These are phyloP conservation scores for Charina bottae DNA, from an alignment of 2,113 vertebrate species.

Conservation along the genomic window DNA sequence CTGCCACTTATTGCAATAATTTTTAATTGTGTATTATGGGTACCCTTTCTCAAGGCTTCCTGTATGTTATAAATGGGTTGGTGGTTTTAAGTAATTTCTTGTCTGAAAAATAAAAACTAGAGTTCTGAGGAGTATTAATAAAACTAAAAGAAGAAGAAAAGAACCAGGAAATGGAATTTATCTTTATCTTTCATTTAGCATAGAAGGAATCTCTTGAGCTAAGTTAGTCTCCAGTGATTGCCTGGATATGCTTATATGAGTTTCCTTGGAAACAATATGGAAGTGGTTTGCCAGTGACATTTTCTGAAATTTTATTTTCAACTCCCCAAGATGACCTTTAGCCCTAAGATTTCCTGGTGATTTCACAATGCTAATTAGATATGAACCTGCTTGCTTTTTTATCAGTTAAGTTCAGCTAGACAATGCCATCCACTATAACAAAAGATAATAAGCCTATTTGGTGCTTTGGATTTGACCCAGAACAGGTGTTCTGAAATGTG, in stretches of 20 bases:
- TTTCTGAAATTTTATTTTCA: too few relatives aligned
- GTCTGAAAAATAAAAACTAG: constrained; percentile 51
- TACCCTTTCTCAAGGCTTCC: constrained; percentile 60
- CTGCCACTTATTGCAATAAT: constrained; percentile 61
- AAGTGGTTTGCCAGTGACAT: too few relatives aligned
- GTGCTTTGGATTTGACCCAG: too few relatives aligned
- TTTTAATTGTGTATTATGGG: constrained; percentile 58
- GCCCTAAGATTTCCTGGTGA: not conserved
- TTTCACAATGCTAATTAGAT: not conserved
- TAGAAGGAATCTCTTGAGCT: not conserved
- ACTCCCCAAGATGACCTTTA: not conserved
- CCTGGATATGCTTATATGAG: not conserved
- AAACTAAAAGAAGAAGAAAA: not conserved
- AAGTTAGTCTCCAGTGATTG: not conserved
- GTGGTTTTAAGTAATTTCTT: constrained; percentile 29
- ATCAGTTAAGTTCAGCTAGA: not conserved
- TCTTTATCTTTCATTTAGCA: not conserved
- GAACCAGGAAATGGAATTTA: not conserved
- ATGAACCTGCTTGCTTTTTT: not conserved
- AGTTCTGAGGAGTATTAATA: constrained; percentile 25
- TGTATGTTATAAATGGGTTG: constrained; percentile 52
- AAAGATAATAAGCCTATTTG: not conserved
- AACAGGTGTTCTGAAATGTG: too few relatives aligned
- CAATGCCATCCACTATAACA: not conserved
- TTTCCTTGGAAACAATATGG: too few relatives aligned